Evolutionary conservation across 2,113 vertebrate genomes (phyloP), one percentile per base, ranked within the genome.

Genomic region (Corythornis madagascariensis): DNA sequence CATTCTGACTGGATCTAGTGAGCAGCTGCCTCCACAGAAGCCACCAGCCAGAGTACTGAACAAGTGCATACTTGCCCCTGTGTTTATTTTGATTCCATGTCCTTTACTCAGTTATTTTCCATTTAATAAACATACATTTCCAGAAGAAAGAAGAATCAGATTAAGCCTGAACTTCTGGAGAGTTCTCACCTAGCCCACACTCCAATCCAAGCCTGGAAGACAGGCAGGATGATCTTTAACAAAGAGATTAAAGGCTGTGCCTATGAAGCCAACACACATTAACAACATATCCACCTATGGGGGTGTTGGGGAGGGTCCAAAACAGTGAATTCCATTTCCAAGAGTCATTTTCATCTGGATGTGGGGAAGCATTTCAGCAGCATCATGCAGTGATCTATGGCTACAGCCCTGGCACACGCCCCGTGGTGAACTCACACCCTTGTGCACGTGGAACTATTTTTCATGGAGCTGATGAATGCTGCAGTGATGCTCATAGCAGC

Each of bases 401-500:
- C 92, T 47, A 12, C n/a, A 38, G 82, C 19, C 89, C 29, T 4
- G 78, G 57, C 88, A 47, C 70, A 26, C n/a, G 59, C 52, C 2
- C 77, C 2, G 12, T 73, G 5, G 63, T 40, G 60, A 83, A 83
- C 90, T 71, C 42, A 19, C 84, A 33, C 31, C 21, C 52, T 15
- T 4, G 0, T 40, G 69, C 81, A 35, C 16, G 7, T 66, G 52
- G 69, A 86, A 57, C 72, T 83, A 31, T 78, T 91, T 93, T 83
- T 88, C 92, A 77, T 75, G 86, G 71, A 17, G 10, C 1, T 65
- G 90, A 95, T 93, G 94, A 72, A 42, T 86, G 73, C 88, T 29
- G 72, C 75, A 50, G 80, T 6, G 28, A 43, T 6, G 35, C 38
- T 56, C 75, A 26, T 10, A 31, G 87, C 73, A 38, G 70, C 21